Conservation (phyloP, 2,797 vertebrate species). For the Tokudaia tokunoshimensis region DNA sequence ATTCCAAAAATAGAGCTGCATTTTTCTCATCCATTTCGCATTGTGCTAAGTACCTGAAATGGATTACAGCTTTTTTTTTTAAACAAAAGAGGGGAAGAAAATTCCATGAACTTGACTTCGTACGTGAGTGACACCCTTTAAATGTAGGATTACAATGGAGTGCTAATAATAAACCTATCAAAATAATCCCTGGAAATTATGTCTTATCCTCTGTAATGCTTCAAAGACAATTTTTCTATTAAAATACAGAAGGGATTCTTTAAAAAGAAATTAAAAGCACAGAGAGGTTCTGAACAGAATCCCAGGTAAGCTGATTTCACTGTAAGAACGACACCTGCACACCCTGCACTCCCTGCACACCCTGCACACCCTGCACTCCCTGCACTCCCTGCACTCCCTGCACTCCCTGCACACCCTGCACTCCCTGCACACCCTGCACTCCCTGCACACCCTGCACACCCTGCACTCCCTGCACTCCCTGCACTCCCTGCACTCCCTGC, state of each 20-base stretch:
- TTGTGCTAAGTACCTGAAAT: constrained; percentile 65
- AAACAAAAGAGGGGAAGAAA: constrained; percentile 41
- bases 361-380: too few relatives aligned
- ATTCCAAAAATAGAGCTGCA: constrained; percentile 64
- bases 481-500: too few relatives aligned
- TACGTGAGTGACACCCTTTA: constrained; percentile 35
- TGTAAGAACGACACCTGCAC: neutral
- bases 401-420: too few relatives aligned
- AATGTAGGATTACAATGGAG: constrained; percentile 43
- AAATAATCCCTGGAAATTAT: constrained; percentile 57
- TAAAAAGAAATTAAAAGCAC: neutral
- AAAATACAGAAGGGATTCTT: constrained; percentile 37
- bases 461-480: too few relatives aligned
- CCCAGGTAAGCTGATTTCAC: neutral
- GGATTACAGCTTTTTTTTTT: constrained; percentile 12
- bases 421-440: too few relatives aligned
- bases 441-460: too few relatives aligned
- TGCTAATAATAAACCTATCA: constrained; percentile 60
- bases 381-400: too few relatives aligned
- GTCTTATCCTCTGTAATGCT: constrained; percentile 52
- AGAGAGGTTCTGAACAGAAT: neutral
- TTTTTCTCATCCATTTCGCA: constrained; percentile 65
- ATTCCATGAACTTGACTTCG: constrained; percentile 39
- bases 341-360: too few relatives aligned
- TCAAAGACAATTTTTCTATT: constrained; percentile 52